These are phyloP conservation scores for Cyrtorhinus lividipennis DNA, from an alignment of 1,140 invertebrate species.

Conservation along the genomic window DNA sequence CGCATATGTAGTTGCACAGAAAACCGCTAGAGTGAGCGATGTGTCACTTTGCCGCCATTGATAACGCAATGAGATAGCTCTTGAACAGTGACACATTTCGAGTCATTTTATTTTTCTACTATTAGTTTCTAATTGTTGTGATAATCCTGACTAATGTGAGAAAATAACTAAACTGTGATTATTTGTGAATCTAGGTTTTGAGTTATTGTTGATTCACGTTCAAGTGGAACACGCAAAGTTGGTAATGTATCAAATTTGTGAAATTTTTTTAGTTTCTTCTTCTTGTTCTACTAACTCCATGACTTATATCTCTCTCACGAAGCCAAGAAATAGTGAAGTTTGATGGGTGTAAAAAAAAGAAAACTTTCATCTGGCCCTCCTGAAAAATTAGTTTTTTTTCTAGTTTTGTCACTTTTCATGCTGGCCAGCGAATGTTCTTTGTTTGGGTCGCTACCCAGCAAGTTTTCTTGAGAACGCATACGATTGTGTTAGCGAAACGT, in stretches of 20 bases:
- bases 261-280: neutral
- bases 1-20: no score
- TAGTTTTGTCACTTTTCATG: neutral
- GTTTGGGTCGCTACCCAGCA: no score
- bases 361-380: neutral
- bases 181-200: neutral
- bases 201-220: neutral
- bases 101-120: neutral
- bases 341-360: neutral
- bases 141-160: neutral
- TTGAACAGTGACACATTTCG: no score
- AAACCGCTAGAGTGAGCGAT: no score
- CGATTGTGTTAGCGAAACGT: no score
- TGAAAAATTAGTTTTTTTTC: neutral
- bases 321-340: neutral
- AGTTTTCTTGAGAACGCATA: no score
- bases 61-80: no score
- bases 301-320: neutral
- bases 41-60: no score
- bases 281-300: neutral
- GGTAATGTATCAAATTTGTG: neutral
- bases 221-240: neutral
- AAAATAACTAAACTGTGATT: neutral
- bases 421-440: neutral
- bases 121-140: neutral